These are phyloP conservation scores for Zoroaster sp. DNA, from an alignment of 53 echinoderm and acorn worm species.

Conservation along the genomic window DNA sequence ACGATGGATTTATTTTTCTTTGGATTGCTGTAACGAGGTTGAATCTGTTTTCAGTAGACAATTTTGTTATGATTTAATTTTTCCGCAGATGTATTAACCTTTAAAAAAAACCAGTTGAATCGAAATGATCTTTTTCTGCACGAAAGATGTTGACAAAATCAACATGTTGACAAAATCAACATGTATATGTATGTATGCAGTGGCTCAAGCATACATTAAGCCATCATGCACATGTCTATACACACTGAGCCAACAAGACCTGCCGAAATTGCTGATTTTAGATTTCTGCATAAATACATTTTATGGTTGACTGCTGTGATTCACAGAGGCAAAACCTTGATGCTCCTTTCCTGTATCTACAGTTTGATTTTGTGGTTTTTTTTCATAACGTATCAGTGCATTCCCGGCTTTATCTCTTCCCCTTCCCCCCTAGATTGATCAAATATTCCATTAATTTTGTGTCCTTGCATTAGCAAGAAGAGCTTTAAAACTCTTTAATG, in stretches of 20 bases:
- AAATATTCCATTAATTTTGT: slow-evolving; percentile 47
- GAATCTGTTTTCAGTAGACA: no score
- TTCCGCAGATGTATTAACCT: no score
- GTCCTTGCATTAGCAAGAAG: slow-evolving; percentile 8
- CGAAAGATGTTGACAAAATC: no score
- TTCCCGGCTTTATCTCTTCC: neutral
- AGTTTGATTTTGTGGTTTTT: neutral
- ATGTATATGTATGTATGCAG: no score
- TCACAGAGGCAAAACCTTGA: neutral
- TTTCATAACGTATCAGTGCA: neutral
- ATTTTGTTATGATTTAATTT: no score
- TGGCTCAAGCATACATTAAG: neutral
- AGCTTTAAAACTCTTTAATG: neutral
- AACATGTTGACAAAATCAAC: no score
- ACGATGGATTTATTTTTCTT: no score
- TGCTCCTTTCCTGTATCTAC: neutral
- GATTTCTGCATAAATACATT: neutral
- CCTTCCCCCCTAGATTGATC: neutral
- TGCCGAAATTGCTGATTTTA: neutral
- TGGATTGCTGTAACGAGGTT: no score
- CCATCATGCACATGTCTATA: neutral
- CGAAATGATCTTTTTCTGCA: no score
- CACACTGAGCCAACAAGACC: neutral
- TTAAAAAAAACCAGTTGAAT: no score
- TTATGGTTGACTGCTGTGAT: neutral